These are phyloP conservation scores for Mus caroli DNA, from an alignment of 2,797 vertebrate genomes.

Conservation along the genomic window DNA sequence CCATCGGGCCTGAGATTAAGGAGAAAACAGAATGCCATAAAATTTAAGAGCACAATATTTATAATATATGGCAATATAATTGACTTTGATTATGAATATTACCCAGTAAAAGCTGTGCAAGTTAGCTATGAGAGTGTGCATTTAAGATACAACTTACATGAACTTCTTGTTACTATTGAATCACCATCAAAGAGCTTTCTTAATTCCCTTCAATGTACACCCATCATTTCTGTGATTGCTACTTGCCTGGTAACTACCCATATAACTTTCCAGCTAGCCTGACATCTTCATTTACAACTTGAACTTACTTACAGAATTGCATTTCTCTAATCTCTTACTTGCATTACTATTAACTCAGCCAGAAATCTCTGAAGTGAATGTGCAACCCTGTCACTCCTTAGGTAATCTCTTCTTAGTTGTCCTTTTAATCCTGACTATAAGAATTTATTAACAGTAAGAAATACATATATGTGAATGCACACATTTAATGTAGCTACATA, in stretches of 20 bases:
- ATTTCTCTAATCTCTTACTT: constrained; percentile 29
- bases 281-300: background rate
- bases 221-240: background rate
- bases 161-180: constrained; percentile 2
- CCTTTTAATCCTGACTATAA: constrained; percentile 13
- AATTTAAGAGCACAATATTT: constrained; percentile 40
- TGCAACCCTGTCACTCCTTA: background rate
- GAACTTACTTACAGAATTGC: constrained; percentile 8
- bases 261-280: background rate
- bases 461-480: background rate
- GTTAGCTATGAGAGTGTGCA: background rate
- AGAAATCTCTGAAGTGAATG: background rate
- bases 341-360: background rate
- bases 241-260: background rate
- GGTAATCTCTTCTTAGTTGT: constrained; percentile 20
- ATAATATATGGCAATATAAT: constrained; percentile 43
- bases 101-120: background rate
- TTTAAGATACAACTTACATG: constrained; percentile 19
- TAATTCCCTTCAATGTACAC: background rate
- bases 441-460: constrained; percentile 37
- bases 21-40: constrained; percentile 50
- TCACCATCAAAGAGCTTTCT: background rate
- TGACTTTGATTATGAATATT: constrained; percentile 47
- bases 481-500: background rate
- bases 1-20: constrained; percentile 37